A percentile compares a stretch with the other conserved stretches of the same genome.
phyloP scores from a whole-genome alignment of 2,888 invertebrate species.

The Byasa hedistus region DNA sequence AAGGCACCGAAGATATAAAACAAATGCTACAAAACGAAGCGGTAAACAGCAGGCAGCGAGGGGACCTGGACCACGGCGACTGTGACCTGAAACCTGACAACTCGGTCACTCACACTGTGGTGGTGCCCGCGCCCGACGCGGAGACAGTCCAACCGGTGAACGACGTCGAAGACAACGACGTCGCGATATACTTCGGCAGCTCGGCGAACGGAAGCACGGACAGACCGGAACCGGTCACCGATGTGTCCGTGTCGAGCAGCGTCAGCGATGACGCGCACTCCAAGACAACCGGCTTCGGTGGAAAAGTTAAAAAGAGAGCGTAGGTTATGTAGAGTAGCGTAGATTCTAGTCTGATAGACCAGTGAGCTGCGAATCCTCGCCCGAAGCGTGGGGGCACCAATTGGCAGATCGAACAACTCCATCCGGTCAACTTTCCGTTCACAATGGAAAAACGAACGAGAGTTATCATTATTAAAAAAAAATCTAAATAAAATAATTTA shows the following conservation, averaged over 20 bases:
- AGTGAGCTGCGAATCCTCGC: slow-evolving; percentile 36
- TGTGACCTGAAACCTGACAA: slow-evolving; percentile 68
- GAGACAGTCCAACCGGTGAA: slow-evolving; percentile 53
- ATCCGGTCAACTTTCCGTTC: too few species aligned
- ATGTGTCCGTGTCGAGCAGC: slow-evolving; percentile 72
- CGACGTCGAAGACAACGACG: slow-evolving; percentile 78
- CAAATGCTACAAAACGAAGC: slow-evolving; percentile 44
- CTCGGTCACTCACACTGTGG: slow-evolving; percentile 65
- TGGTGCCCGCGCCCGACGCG: slow-evolving; percentile 59
- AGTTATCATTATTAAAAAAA: too few species aligned
- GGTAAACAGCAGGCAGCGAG: slow-evolving; percentile 45
- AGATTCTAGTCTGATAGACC: slow-evolving; percentile 52
- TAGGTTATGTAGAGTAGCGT: slow-evolving; percentile 37
- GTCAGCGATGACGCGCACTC: slow-evolving; percentile 61
- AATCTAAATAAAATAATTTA: too few species aligned
- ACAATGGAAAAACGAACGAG: too few species aligned
- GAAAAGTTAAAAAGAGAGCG: slow-evolving; percentile 52
- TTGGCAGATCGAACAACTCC: too few species aligned
- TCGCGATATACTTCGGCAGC: slow-evolving; percentile 78
- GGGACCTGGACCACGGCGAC: slow-evolving; percentile 51
- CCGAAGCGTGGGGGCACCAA: too few species aligned
- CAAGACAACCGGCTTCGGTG: slow-evolving; percentile 51
- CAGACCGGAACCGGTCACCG: slow-evolving; percentile 59
- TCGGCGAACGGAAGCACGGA: slow-evolving; percentile 39
- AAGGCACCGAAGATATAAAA: slow-evolving; percentile 49